A percentile compares a stretch with the other conserved stretches of the same genome.
These are phyloP conservation scores for Nymphalis polychloros DNA, from an alignment of 2,888 invertebrate genomes.

Conservation along the genomic window DNA sequence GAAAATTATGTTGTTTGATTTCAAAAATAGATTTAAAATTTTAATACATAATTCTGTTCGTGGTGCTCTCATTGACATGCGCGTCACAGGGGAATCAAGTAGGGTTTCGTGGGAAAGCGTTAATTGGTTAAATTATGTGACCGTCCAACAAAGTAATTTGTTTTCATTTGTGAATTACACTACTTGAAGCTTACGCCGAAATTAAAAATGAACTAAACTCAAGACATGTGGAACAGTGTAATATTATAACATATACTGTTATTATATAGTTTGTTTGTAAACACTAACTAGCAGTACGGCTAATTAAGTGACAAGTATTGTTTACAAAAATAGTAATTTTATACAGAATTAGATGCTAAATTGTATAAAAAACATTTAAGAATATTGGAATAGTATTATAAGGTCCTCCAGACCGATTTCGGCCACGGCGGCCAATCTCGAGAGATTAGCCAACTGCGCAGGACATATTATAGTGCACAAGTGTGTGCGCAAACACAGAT, in stretches of 20 bases:
- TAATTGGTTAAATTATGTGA: conserved; percentile 74
- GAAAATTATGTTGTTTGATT: not conserved
- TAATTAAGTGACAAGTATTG: no score
- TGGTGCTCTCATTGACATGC: conserved; percentile 45
- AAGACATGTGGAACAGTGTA: not conserved
- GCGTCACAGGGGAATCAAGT: conserved; percentile 59
- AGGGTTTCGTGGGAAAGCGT: conserved; percentile 67
- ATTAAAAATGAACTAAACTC: conserved; percentile 45
- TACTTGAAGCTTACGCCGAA: conserved; percentile 54
- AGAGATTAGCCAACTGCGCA: no score
- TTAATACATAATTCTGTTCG: not conserved
- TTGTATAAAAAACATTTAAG: no score
- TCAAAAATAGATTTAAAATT: conserved; percentile 1
- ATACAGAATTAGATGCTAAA: no score
- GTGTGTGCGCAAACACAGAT: no score
- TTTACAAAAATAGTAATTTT: no score
- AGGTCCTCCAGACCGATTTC: no score
- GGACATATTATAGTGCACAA: no score
- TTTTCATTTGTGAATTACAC: conserved; percentile 61
- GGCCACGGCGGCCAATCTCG: no score
- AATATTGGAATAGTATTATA: no score
- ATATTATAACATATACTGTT: not conserved
- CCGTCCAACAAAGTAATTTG: conserved; percentile 55
- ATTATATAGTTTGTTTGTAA: no score
- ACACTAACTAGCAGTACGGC: no score